Evolutionary conservation across 2,113 vertebrate genomes (phyloP).

Genomic region (Prunella himalayana): DNA sequence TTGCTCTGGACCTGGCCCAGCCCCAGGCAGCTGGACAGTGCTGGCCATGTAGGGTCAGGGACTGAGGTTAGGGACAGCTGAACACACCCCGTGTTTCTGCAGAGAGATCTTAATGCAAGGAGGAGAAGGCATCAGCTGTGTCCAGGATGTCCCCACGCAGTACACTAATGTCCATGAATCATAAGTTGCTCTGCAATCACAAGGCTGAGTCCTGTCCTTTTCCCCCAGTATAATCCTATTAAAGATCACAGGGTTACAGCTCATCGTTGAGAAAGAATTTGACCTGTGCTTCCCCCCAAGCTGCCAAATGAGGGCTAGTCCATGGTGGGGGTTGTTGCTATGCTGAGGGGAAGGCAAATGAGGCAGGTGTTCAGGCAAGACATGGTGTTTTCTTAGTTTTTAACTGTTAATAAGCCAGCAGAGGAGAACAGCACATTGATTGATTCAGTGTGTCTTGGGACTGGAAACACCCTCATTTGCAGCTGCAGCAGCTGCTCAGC

Average conservation of each 20-base stretch:
- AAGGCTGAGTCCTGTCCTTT: constrained; percentile 3
- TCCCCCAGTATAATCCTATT: constrained; percentile 23
- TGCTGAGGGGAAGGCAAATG: background rate
- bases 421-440: background rate
- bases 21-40: background rate
- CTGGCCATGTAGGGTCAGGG: background rate
- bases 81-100: background rate
- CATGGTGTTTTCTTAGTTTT: constrained; percentile 1
- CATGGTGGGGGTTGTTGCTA: background rate
- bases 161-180: background rate
- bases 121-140: background rate
- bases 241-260: constrained; percentile 31
- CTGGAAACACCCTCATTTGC: constrained; percentile 10
- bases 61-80: background rate
- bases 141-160: constrained; percentile 14
- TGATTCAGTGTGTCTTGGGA: constrained; percentile 8
- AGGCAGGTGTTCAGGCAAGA: constrained; percentile 26
- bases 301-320: background rate
- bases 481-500: constrained; percentile 16
- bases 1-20: background rate
- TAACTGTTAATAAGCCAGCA: background rate
- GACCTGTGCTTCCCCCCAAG: background rate
- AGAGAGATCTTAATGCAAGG: background rate
- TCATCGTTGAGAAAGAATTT: constrained; percentile 22
- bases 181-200: background rate